These are phyloP conservation scores for Notothenia rossii DNA, from an alignment of 2,113 vertebrate species.

Conservation along the genomic window DNA sequence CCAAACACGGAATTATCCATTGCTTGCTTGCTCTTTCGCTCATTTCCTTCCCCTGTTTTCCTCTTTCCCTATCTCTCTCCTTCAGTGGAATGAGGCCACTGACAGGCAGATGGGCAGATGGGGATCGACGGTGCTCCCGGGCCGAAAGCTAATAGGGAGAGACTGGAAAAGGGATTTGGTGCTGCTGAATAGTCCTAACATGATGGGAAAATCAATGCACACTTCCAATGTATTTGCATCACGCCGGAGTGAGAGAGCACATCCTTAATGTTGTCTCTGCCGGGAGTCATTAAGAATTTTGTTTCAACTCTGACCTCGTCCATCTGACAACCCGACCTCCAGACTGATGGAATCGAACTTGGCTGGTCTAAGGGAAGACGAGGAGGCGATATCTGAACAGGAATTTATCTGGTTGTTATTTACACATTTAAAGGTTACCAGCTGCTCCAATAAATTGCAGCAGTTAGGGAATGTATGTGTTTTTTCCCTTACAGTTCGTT, in stretches of 20 bases:
- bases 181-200: constrained; percentile 73
- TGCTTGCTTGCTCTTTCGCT: constrained; percentile 51
- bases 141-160: constrained; percentile 82
- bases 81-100: constrained; percentile 76
- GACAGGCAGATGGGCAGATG: constrained; percentile 81
- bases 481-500: not conserved
- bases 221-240: constrained; percentile 73
- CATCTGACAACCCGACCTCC: constrained; percentile 38
- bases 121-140: constrained; percentile 80
- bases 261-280: constrained; percentile 56
- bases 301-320: constrained; percentile 65
- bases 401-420: not conserved
- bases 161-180: constrained; percentile 78
- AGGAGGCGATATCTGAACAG: not conserved
- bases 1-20: constrained; percentile 74
- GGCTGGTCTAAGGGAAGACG: not conserved
- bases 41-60: constrained; percentile 52
- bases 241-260: constrained; percentile 47
- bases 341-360: constrained; percentile 29
- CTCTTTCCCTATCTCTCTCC: constrained; percentile 39
- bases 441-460: not conserved
- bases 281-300: constrained; percentile 64
- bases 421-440: not conserved
- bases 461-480: not conserved
- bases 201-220: constrained; percentile 81